Evolutionary conservation across 2,113 vertebrate genomes (phyloP).

Genomic region (Sorex araneus): DNA sequence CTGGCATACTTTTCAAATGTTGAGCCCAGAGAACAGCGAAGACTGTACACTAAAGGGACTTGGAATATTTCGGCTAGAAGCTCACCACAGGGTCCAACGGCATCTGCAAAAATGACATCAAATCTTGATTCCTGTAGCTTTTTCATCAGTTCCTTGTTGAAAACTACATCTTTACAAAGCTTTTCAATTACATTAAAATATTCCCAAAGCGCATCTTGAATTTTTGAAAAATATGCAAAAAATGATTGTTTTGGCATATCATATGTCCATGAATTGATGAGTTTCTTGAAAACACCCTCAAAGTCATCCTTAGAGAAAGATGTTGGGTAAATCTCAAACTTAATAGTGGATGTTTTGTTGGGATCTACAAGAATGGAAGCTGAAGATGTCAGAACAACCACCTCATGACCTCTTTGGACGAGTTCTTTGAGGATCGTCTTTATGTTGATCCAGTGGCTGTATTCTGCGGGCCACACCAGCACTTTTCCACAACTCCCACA

Average conservation of each 20-base stretch:
- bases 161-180: slow-evolving; percentile 81
- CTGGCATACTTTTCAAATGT: slow-evolving; percentile 85
- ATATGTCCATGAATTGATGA: slow-evolving; percentile 65
- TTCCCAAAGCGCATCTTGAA: slow-evolving; percentile 28
- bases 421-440: neutral
- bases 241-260: neutral
- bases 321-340: slow-evolving; percentile 82
- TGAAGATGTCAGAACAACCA: neutral
- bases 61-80: slow-evolving; percentile 86
- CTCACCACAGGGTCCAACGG: slow-evolving; percentile 84
- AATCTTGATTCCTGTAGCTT: slow-evolving; percentile 83
- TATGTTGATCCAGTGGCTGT: slow-evolving; percentile 56
- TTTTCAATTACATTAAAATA: slow-evolving; percentile 40
- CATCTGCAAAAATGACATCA: slow-evolving; percentile 87
- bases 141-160: slow-evolving; percentile 77
- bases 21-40: slow-evolving; percentile 83
- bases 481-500: slow-evolving; percentile 81
- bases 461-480: slow-evolving; percentile 90
- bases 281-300: rapidly evolving
- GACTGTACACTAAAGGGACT: slow-evolving; percentile 85
- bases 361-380: neutral
- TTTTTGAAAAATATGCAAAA: slow-evolving; percentile 42
- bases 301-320: slow-evolving; percentile 80
- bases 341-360: slow-evolving; percentile 60
- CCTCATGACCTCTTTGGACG: neutral